phyloP scores from a whole-genome alignment of 1,140 invertebrate species.

The Drosophila biarmipes region DNA sequence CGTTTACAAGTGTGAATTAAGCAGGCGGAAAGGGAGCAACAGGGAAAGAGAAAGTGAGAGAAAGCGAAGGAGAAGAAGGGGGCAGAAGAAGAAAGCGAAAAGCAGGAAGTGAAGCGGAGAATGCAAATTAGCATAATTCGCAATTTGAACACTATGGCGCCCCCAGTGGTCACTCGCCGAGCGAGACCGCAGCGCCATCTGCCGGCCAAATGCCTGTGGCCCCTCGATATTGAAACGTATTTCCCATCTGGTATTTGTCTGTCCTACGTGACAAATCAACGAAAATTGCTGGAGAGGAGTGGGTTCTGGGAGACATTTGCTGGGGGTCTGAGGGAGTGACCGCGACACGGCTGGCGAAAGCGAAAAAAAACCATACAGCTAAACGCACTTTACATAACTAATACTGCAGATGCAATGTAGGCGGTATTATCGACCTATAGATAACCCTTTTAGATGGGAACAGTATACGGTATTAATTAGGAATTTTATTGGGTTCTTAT shows the following conservation, averaged over 20 bases:
- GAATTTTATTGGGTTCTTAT: too few species aligned
- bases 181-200: conserved; percentile 48
- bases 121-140: conserved; percentile 75
- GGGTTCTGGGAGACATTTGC: not conserved
- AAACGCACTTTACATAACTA: conserved; percentile 76
- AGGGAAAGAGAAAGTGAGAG: not conserved
- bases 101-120: conserved; percentile 4
- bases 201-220: conserved; percentile 31
- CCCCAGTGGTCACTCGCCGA: conserved; percentile 47
- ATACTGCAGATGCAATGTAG: conserved; percentile 17
- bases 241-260: conserved; percentile 26
- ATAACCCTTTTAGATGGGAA: not conserved
- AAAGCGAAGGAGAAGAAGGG: not conserved
- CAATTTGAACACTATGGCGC: conserved; percentile 73
- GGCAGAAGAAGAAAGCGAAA: not conserved
- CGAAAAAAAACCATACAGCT: conserved; percentile 41
- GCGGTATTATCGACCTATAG: not conserved
- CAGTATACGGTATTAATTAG: too few species aligned
- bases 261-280: conserved; percentile 76
- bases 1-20: conserved; percentile 49
- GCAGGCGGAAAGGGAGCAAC: not conserved
- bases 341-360: conserved; percentile 24
- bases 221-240: conserved; percentile 64
- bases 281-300: conserved; percentile 33
- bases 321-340: conserved; percentile 1